Evolutionary conservation across 2,888 invertebrate species (phyloP), one percentile per base, ranked within the genome.

Genomic region (Ptychoptera albimana): DNA sequence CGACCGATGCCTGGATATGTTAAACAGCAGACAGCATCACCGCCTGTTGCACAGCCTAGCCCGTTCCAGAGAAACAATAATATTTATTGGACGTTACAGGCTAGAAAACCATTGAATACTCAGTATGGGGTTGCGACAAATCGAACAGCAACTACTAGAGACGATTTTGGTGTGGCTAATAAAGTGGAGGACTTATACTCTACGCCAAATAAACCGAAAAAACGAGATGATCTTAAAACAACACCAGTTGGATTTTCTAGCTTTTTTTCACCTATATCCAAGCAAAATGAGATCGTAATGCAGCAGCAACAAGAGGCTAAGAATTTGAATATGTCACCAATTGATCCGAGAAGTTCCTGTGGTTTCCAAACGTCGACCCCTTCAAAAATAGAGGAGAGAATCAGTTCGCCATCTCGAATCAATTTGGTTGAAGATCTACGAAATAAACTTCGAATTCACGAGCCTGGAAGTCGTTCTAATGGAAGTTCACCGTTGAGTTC

Each of bases 341-440:
- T 79, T 50, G 78, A 78, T 60, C 78, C 79, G 5, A 64, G 77
- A 48, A 70, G 69, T 51, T 60, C 69, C 8, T 71, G 69, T 11
- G 63, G 72, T 23, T 79, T 81, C 52, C 73, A 77, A 58, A 75
- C 80, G 23, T 81, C 81, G 10, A 81, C 81, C 13, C 81, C 81
- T 9, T 73, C 76, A 1, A 56, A 57, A 23, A 38, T 46, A 8
- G 55, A 66, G 48, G 55, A 61, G 58, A 54, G 23, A 14, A 31
- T 44, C 10, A 12, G 15, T 23, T 43, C 39, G 12, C 40, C 42
- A 37, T 41, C 37, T 10, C 42, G 42, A 35, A 23, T 23, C 23
- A 12, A 34, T 1, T 80, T 83, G 78, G 78, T 78, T n/a, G 80
- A 81, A 52, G 82, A 83, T 57, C 81, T 83, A 59, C 63, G 48